These are phyloP conservation scores for Rallus crepitans DNA, from an alignment of 2,797 vertebrate species.

Conservation along the genomic window DNA sequence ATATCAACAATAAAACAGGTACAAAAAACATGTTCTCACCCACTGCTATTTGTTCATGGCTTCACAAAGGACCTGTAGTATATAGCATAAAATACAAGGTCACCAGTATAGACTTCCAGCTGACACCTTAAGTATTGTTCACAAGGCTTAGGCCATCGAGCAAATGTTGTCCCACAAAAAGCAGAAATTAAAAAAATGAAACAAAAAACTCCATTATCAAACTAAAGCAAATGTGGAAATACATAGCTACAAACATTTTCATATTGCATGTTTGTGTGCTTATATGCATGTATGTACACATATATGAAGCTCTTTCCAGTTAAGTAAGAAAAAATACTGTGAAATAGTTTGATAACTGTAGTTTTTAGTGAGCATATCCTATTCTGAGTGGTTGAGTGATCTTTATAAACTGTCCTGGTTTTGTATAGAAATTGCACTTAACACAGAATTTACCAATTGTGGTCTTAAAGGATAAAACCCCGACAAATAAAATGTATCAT, in stretches of 20 bases:
- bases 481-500: neutral
- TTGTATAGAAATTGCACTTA: neutral
- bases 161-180: neutral
- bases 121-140: constrained; percentile 26
- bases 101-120: neutral
- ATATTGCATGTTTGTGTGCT: neutral
- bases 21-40: constrained; percentile 26
- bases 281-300: neutral
- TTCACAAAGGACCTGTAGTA: constrained; percentile 30
- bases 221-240: neutral
- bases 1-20: constrained; percentile 50
- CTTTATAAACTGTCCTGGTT: neutral
- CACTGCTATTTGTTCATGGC: constrained; percentile 48
- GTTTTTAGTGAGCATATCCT: neutral
- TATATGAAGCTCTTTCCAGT: neutral
- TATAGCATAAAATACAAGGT: neutral
- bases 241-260: neutral
- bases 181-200: neutral
- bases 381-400: neutral
- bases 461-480: neutral
- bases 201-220: neutral
- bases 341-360: neutral
- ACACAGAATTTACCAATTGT: neutral
- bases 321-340: neutral
- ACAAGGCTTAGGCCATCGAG: neutral